A percentile compares a stretch with the other conserved stretches of the same genome.
Conservation (phyloP, 1,140 invertebrate species). For the Nixonia krombeini region DNA sequence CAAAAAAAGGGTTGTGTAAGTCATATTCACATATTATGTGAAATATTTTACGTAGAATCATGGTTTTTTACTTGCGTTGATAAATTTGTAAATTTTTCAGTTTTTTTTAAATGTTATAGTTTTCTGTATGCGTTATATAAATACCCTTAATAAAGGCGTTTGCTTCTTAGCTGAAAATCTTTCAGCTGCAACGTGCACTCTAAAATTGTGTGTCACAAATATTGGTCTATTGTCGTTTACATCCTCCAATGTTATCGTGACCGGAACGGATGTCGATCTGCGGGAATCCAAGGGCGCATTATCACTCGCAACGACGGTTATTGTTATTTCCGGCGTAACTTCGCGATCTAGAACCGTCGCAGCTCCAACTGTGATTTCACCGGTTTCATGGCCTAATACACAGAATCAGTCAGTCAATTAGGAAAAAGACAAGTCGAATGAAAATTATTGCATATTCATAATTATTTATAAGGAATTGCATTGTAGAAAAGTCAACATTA, state of each 20-base stretch:
- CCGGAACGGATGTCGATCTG: conserved; percentile 80
- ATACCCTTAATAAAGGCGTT: conserved; percentile 21
- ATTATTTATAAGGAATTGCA: too few species aligned
- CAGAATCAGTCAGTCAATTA: conserved; percentile 7
- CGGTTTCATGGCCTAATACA: conserved; percentile 75
- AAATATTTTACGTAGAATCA: too few species aligned
- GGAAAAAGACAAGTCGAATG: too few species aligned
- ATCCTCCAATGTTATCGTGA: conserved; percentile 85
- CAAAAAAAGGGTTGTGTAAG: too few species aligned
- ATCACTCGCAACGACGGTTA: conserved; percentile 86
- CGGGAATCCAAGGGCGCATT: conserved; percentile 79
- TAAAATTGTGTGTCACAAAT: conserved; percentile 82
- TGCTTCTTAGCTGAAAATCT: conserved; percentile 77
- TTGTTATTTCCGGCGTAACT: conserved; percentile 77
- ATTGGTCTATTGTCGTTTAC: conserved; percentile 88
- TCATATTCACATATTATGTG: too few species aligned
- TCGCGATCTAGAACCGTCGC: conserved; percentile 86
- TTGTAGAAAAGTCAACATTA: too few species aligned
- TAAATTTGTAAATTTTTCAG: too few species aligned
- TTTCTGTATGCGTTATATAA: not conserved
- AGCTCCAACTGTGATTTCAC: conserved; percentile 83
- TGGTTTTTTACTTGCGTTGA: too few species aligned
- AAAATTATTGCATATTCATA: too few species aligned
- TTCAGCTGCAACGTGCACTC: conserved; percentile 82
- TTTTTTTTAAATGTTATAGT: too few species aligned